Evolutionary conservation across 2,113 vertebrate species (phyloP), one percentile per base, ranked within the genome.

Genomic region (Meles meles): DNA sequence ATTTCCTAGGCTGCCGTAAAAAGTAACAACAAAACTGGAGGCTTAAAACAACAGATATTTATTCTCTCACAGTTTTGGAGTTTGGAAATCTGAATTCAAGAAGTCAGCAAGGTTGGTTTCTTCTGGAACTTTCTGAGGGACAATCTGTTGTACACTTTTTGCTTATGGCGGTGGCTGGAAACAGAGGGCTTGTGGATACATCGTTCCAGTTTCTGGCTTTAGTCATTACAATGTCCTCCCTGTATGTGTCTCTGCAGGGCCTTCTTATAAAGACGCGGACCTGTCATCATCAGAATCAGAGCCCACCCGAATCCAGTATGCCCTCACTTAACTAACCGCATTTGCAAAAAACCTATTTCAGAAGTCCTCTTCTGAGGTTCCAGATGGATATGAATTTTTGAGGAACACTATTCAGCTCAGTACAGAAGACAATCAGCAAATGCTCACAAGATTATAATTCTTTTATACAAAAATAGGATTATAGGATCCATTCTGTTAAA

Each of bases 121-220:
- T 77, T 49, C 20, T 20, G 2, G 10, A 31, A 37, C n/a, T 29
- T 49, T 69, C 63, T 2, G 29, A 39, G 18, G 31, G 67, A n/a
- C 47, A 39, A 29, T 4, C 2, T 23, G 18, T 13, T 7, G 25
- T 1, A 6, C 0, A 12, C 44, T 9, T 55, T 27, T 47, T n/a
- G 21, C 15, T 42, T 27, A 85, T 17, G 9, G 63, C 7, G 17
- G 84, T 65, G 67, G 72, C 44, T 5, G n/a, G 57, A 44, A 42
- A 20, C 6, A 7, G 8, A 2, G 18, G 5, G 47, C 37, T 21
- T 37, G 34, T 10, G 10, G 72, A 7, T 2, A 3, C 9, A 0
- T 29, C 10, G 0, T 61, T 42, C 42, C 4, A 21, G 11, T n/a
- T 27, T 39, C 44, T 39, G 86, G 3, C 9, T 59, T 13, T 4